phyloP scores from a whole-genome alignment of 2,797 vertebrate species.

The Valencia hispanica region DNA sequence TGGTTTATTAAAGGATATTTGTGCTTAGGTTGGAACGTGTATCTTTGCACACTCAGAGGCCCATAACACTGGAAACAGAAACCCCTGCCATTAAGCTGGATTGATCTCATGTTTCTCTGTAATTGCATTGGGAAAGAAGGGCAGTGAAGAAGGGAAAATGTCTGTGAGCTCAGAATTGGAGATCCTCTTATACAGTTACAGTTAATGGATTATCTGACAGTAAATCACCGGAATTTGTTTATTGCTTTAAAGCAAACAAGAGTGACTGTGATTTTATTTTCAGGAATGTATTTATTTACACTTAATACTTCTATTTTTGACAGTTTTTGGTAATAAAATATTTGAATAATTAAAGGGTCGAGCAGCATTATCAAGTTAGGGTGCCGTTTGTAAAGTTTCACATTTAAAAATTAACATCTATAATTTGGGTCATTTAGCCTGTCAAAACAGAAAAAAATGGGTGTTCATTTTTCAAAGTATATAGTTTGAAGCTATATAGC shows the following conservation, averaged over 20 bases:
- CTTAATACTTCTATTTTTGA: neutral
- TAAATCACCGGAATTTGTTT: neutral
- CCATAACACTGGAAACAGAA: constrained; percentile 59
- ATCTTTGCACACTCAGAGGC: constrained; percentile 42
- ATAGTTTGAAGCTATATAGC: too few relatives aligned
- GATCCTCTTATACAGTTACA: constrained; percentile 32
- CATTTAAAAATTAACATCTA: too few relatives aligned
- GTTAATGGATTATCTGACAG: constrained; percentile 39
- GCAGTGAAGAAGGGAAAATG: constrained; percentile 30
- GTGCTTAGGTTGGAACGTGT: constrained; percentile 54
- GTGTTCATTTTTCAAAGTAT: too few relatives aligned
- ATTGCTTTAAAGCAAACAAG: constrained; percentile 5
- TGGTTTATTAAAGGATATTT: constrained; percentile 16
- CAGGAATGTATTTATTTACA: neutral
- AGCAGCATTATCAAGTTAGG: neutral
- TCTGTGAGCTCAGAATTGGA: constrained; percentile 45
- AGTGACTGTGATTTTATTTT: neutral
- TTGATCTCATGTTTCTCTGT: constrained; percentile 69
- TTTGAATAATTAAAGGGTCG: neutral
- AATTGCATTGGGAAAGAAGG: constrained; percentile 67
- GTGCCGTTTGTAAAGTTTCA: too few relatives aligned
- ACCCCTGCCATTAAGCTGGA: constrained; percentile 58
- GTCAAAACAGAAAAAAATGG: too few relatives aligned
- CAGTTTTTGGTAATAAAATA: neutral
- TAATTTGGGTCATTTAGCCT: too few relatives aligned